Conservation (phyloP, 2,888 invertebrate species). For the Malacosoma neustria region DNA sequence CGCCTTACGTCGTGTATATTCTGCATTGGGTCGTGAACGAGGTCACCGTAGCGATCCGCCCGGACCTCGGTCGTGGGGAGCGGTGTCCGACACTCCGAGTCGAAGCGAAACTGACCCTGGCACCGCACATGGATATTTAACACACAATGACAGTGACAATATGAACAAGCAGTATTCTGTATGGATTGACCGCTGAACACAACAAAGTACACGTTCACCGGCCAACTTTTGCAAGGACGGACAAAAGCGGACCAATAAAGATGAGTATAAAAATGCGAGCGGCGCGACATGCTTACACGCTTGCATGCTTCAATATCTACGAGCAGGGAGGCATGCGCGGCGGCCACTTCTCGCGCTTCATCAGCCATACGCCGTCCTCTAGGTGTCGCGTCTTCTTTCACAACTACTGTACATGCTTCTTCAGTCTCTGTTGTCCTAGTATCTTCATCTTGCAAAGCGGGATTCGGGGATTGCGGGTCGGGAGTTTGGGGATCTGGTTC, state of each 20-base stretch:
- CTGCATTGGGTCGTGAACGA: constrained; percentile 65
- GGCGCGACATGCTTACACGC: constrained; percentile 80
- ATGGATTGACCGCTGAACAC: constrained; percentile 9
- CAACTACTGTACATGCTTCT: constrained; percentile 62
- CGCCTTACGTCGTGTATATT: constrained; percentile 76
- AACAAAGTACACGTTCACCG: constrained; percentile 2
- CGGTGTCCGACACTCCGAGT: constrained; percentile 85
- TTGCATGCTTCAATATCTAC: constrained; percentile 78
- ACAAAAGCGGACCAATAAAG: constrained; percentile 34
- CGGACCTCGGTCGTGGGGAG: constrained; percentile 84
- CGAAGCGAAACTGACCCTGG: constrained; percentile 93
- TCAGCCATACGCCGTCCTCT: constrained; percentile 59
- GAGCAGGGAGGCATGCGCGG: constrained; percentile 69
- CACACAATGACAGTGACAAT: constrained; percentile 17
- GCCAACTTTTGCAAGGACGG: constrained; percentile 17
- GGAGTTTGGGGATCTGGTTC: constrained; percentile 29
- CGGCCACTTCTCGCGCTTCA: constrained; percentile 66
- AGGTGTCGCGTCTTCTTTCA: constrained; percentile 62
- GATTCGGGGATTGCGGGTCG: constrained; percentile 29
- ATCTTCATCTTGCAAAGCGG: constrained; percentile 45
- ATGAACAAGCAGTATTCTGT: constrained; percentile 17
- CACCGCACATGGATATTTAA: constrained; percentile 41
- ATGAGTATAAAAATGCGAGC: constrained; percentile 41
- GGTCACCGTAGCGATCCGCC: constrained; percentile 72
- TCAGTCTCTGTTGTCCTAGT: constrained; percentile 33